These are phyloP conservation scores for Periparus ater DNA, from an alignment of 2,797 vertebrate species.

Conservation along the genomic window DNA sequence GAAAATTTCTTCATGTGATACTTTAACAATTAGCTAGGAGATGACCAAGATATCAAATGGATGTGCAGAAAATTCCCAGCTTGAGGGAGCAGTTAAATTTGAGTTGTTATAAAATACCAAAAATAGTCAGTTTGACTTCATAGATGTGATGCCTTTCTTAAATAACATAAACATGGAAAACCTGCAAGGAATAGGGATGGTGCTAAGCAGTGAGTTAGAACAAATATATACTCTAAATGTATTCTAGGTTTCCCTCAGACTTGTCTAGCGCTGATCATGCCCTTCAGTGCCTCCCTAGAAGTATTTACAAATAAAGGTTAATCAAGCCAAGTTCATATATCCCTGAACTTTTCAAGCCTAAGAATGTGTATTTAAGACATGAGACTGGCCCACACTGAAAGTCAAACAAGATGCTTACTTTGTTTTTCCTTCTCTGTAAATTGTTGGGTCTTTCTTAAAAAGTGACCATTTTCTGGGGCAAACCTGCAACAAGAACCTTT, in stretches of 20 bases:
- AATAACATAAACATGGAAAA: not conserved
- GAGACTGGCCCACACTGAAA: not conserved
- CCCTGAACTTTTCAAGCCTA: not conserved
- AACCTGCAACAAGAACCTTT: not conserved
- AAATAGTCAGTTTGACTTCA: not conserved
- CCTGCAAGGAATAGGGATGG: not conserved
- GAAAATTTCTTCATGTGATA: not conserved
- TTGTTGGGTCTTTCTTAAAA: not conserved
- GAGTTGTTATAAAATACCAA: not conserved
- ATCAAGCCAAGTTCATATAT: not conserved
- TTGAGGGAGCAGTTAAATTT: not conserved
- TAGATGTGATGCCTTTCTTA: not conserved
- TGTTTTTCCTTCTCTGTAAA: not conserved
- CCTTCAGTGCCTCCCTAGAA: not conserved
- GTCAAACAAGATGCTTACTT: not conserved
- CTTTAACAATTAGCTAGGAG: not conserved
- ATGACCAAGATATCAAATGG: not conserved
- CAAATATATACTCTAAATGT: not conserved
- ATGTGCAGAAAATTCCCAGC: not conserved
- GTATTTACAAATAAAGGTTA: not conserved
- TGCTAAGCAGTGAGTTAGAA: not conserved
- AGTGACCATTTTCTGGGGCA: not conserved
- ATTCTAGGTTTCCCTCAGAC: not conserved
- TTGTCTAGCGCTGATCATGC: not conserved
- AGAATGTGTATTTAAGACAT: not conserved